phyloP scores from a whole-genome alignment of 1,140 invertebrate species.

The Aphidius gifuensis region DNA sequence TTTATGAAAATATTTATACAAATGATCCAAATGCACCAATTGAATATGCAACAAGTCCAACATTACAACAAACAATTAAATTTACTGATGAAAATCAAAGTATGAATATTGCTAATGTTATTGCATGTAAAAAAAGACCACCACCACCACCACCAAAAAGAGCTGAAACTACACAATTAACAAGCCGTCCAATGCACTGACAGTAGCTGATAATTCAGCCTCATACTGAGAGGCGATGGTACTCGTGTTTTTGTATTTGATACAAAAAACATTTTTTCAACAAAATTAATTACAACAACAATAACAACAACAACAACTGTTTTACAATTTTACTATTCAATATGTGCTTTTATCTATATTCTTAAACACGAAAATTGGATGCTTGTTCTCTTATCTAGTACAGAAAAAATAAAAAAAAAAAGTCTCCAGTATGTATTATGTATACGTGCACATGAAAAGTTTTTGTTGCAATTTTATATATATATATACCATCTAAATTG shows the following conservation, averaged over 20 bases:
- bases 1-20: constrained; percentile 62
- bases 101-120: constrained; percentile 43
- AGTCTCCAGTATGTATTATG: too few relatives aligned
- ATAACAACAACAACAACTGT: not conserved
- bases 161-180: constrained; percentile 74
- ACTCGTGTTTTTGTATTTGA: constrained; percentile 32
- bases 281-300: too few relatives aligned
- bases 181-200: constrained; percentile 54
- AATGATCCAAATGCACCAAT: constrained; percentile 49
- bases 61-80: constrained; percentile 35
- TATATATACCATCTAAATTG: too few relatives aligned
- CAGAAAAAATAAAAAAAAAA: too few relatives aligned
- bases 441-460: too few relatives aligned
- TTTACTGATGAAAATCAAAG: constrained; percentile 44
- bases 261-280: too few relatives aligned
- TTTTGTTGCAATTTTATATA: too few relatives aligned
- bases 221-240: constrained; percentile 43
- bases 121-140: constrained; percentile 60
- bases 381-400: not conserved
- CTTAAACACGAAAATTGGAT: not conserved
- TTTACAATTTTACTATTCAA: constrained; percentile 9
- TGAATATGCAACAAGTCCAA: constrained; percentile 52
- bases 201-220: constrained; percentile 51
- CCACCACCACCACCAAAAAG: constrained; percentile 76
- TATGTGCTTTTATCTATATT: too few relatives aligned